Percentiles rank a stretch among this genome's conserved stretches.
Evolutionary conservation across 1,140 invertebrate genomes (phyloP).

Genomic region (Drosophila athabasca): DNA sequence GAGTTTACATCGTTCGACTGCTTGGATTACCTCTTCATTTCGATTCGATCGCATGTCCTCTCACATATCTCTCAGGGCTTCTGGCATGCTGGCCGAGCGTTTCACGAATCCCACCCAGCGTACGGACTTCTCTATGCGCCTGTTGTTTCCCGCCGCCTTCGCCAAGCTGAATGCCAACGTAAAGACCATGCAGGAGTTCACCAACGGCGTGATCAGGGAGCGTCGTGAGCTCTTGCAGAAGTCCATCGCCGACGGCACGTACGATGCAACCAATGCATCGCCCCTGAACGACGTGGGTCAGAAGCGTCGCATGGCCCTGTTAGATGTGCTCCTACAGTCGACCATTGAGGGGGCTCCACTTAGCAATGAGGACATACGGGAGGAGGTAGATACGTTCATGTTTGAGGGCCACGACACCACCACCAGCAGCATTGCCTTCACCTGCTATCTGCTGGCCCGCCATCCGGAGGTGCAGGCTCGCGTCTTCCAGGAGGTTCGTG

Average conservation of each 20-base stretch:
- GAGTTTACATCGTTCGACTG: constrained; percentile 40
- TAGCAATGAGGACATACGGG: constrained; percentile 87
- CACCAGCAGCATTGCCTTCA: constrained; percentile 85
- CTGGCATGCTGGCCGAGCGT: constrained; percentile 57
- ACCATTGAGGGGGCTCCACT: constrained; percentile 86
- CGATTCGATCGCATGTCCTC: not conserved
- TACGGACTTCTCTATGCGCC: constrained; percentile 37
- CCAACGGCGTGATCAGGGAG: constrained; percentile 85
- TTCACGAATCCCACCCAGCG: constrained; percentile 59
- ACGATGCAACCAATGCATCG: not conserved
- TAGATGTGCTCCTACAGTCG: constrained; percentile 90
- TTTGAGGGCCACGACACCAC: constrained; percentile 92
- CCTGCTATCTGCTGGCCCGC: constrained; percentile 85
- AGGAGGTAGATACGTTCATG: constrained; percentile 92
- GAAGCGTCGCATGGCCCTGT: constrained; percentile 88
- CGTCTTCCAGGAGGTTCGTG: constrained; percentile 86
- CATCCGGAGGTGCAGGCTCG: constrained; percentile 86
- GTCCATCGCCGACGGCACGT: constrained; percentile 32
- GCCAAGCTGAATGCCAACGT: constrained; percentile 85
- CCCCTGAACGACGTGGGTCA: constrained; percentile 75
- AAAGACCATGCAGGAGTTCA: constrained; percentile 88
- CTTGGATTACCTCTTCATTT: not conserved
- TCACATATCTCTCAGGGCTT: constrained; percentile 39
- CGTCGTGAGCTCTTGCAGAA: constrained; percentile 78
- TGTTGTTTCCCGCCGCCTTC: constrained; percentile 72